Evolutionary conservation across 2,888 invertebrate genomes (phyloP), one percentile per base, ranked within the genome.

Genomic region (Caenorhabditis sulstoni): DNA sequence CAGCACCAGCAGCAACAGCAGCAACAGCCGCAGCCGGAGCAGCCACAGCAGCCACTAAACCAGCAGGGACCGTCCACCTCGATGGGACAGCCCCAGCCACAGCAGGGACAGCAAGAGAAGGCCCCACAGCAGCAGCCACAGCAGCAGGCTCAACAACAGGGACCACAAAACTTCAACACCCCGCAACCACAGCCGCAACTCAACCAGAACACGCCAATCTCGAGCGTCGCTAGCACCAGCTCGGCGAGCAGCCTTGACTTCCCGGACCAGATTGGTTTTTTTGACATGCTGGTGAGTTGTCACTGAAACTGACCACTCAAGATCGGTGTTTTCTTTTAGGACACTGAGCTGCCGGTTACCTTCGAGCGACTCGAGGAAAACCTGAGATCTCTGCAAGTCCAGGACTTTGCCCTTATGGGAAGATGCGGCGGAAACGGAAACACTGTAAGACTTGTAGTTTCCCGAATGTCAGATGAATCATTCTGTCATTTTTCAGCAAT

Each of bases 191-290:
- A 49, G 16, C 35, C 23, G 22, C 47, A 61, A 16, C 12, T 64
- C 44, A 67, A 55, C 39, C 67, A 61, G 37, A 78, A 55, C 44
- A 78, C 78, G 0, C 78, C 78, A 12, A 67, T 78, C n/a, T 78
- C 78, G 14, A 78, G 78, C 37, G 78, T 78, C 8, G 78, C 78
- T 0, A 78, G 78, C 68, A 78, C 49, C 44, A 78, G 77, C 62
- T 71, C 71, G 4, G 68, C 65, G 1, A 55, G 58, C 58, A 79
- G 59, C 53, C 20, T 68, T 5, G 79, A 79, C 12, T 79, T 79
- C 62, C 62, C 73, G n/a, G 67, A 64, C 47, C 73, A 79, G 8
- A 37, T 78, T 12, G 61, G 53, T 23, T 67, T 55, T 41, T 58
- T 67, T 39, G 79, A 79, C 18, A 58, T 62, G 52, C 71, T 50